These are phyloP conservation scores for Sebastes oblongus DNA, from an alignment of 2,797 vertebrate species.

Conservation along the genomic window DNA sequence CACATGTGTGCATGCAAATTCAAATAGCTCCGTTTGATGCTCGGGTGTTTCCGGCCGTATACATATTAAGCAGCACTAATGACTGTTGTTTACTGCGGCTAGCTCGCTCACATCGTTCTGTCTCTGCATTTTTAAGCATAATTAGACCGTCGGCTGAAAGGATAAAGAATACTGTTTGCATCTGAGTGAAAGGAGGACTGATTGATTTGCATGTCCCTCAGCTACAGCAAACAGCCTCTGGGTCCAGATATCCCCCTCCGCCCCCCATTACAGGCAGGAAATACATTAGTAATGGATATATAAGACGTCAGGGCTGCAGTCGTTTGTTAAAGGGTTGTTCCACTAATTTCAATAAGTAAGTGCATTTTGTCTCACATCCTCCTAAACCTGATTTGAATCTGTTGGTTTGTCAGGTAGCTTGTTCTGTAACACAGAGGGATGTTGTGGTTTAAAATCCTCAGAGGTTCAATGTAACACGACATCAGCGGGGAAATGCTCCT, in stretches of 20 bases:
- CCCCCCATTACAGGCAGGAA: conserved; percentile 18
- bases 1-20: neutral
- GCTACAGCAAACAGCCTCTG: neutral
- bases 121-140: neutral
- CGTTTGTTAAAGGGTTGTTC: neutral
- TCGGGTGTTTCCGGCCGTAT: neutral
- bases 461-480: neutral
- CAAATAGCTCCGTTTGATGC: neutral
- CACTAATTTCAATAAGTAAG: neutral
- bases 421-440: neutral
- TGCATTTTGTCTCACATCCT: neutral
- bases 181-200: neutral
- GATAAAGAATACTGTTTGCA: neutral
- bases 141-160: neutral
- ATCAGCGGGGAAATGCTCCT: neutral
- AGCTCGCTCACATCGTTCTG: neutral
- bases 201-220: neutral
- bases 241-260: neutral
- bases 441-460: neutral
- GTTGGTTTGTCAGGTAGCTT: neutral
- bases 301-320: neutral
- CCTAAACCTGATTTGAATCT: neutral
- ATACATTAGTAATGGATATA: conserved; percentile 5
- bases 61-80: neutral
- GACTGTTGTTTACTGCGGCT: neutral